Conservation (phyloP, 2,797 vertebrate species). For the Premnoplex brunnescens region DNA sequence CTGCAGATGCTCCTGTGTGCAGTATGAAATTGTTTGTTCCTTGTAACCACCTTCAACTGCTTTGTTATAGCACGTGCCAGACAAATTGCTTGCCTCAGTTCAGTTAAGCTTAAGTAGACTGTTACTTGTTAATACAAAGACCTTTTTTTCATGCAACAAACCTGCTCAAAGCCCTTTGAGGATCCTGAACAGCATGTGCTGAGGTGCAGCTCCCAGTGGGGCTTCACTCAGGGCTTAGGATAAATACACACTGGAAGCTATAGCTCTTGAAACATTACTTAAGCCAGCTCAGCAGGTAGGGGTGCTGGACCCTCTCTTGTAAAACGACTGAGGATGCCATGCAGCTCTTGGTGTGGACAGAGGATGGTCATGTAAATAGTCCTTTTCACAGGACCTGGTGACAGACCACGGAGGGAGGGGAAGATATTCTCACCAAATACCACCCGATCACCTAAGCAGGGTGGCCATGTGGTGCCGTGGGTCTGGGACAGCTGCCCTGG, state of each 20-base stretch:
- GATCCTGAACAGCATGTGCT: constrained; percentile 26
- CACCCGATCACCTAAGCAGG: background rate
- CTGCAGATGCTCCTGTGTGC: background rate
- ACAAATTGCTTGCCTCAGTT: background rate
- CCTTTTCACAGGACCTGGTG: background rate
- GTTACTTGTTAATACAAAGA: background rate
- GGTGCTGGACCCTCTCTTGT: background rate
- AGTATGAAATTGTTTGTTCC: background rate
- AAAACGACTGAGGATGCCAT: background rate
- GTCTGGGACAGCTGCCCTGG: background rate
- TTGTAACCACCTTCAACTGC: background rate
- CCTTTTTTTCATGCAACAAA: constrained; percentile 3
- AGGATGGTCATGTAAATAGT: constrained; percentile 11
- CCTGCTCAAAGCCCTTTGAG: constrained; percentile 45
- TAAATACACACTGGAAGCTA: constrained; percentile 40
- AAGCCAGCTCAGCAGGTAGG: background rate
- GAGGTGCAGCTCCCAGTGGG: background rate
- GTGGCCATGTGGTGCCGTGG: fast-evolving
- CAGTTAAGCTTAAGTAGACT: background rate
- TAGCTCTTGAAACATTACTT: constrained; percentile 37
- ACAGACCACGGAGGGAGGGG: background rate
- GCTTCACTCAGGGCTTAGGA: constrained; percentile 28
- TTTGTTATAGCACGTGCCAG: background rate
- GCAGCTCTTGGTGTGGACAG: background rate
- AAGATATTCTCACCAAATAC: constrained; percentile 16